phyloP scores from a whole-genome alignment of 2,797 vertebrate genomes.

The Lithobates sylvaticus region DNA sequence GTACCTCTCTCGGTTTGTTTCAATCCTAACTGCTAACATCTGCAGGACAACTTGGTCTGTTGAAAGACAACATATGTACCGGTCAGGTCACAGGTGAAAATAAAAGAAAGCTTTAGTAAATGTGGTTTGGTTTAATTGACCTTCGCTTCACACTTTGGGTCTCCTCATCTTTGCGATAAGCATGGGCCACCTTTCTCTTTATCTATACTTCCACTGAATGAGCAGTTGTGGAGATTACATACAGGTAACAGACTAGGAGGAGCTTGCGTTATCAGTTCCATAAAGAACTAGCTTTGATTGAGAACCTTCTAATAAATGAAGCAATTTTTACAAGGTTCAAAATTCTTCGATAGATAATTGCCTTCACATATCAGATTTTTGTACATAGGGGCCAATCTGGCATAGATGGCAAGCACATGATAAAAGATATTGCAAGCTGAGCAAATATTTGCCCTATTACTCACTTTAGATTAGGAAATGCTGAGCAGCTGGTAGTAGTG shows the following conservation, averaged over 20 bases:
- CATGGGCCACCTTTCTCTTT: neutral
- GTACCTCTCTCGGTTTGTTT: too few relatives aligned
- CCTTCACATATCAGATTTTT: constrained; percentile 14
- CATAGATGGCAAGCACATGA: constrained; percentile 6
- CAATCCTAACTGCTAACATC: too few relatives aligned
- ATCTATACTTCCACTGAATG: neutral
- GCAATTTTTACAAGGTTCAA: constrained; percentile 48
- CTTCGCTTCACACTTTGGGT: neutral
- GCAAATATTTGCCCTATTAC: constrained; percentile 1
- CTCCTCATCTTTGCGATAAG: neutral
- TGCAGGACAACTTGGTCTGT: too few relatives aligned
- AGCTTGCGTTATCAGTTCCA: neutral
- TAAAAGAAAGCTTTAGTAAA: too few relatives aligned
- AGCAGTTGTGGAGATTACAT: neutral
- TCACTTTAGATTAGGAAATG: neutral
- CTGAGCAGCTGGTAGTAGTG: neutral
- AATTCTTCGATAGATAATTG: constrained; percentile 19
- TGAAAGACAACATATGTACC: too few relatives aligned
- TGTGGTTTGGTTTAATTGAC: neutral
- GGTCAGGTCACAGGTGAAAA: too few relatives aligned
- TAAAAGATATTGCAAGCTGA: constrained; percentile 12
- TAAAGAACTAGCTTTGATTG: neutral
- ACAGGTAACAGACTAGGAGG: neutral
- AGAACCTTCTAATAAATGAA: constrained; percentile 9
- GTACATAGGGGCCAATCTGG: neutral